Percentiles rank a stretch among this genome's conserved stretches.
Evolutionary conservation across 2,888 invertebrate genomes (phyloP).

Genomic region (Seladonia tumulorum): DNA sequence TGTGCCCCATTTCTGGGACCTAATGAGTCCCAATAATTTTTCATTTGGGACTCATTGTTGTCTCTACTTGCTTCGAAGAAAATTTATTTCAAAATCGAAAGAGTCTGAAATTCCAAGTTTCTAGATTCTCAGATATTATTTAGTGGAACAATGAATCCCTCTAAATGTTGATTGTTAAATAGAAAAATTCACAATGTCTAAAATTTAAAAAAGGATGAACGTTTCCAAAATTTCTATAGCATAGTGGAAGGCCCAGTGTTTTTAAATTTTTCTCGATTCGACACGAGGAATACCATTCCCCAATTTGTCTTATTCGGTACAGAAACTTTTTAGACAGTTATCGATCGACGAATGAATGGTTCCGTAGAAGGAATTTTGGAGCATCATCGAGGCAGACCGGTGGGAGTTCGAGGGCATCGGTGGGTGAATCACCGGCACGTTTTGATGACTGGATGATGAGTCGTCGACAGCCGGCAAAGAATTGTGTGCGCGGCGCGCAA

Average conservation of each 20-base stretch:
- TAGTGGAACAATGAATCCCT: background rate
- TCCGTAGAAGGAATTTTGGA: background rate
- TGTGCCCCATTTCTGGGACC: no score
- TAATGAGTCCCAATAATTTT: no score
- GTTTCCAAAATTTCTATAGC: no score
- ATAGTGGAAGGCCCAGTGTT: no score
- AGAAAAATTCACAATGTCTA: no score
- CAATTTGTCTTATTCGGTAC: background rate
- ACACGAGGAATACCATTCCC: no score
- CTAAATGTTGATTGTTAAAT: no score
- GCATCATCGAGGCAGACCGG: background rate
- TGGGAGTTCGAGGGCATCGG: conserved; percentile 4
- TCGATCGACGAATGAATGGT: background rate
- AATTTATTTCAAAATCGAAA: background rate
- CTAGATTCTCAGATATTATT: background rate
- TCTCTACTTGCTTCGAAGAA: no score
- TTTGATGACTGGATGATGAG: conserved; percentile 40
- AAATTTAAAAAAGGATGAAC: no score
- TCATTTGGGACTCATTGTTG: no score
- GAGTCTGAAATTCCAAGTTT: background rate
- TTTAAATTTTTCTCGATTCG: no score
- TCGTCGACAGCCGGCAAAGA: conserved; percentile 43
- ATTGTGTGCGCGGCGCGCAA: conserved; percentile 9
- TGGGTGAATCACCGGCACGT: conserved; percentile 42
- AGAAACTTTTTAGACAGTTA: background rate